phyloP scores from a whole-genome alignment of 2,888 invertebrate genomes.

The Oligia fasciuncula region DNA sequence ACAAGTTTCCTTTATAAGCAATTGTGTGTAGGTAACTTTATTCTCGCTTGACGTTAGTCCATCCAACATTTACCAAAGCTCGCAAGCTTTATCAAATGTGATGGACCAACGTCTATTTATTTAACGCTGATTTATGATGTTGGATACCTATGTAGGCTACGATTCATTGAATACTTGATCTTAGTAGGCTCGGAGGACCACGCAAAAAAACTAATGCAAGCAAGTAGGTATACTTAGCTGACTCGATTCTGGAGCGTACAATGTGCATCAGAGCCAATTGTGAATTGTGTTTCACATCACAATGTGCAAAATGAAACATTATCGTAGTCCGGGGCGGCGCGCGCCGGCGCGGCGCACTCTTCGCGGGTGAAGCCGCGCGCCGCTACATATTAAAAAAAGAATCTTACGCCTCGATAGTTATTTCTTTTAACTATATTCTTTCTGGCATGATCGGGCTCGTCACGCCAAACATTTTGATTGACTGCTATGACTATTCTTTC shows the following conservation, averaged over 20 bases:
- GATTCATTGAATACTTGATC: not conserved
- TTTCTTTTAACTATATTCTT: not conserved
- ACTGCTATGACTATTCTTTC: not conserved
- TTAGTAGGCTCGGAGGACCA: not conserved
- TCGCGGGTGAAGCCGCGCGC: not conserved
- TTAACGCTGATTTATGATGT: not conserved
- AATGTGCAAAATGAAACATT: constrained; percentile 2
- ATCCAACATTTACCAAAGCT: not conserved
- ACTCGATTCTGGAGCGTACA: not conserved
- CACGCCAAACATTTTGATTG: not conserved
- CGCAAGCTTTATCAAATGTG: not conserved
- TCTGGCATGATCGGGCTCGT: not conserved
- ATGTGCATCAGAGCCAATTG: not conserved
- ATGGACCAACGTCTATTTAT: not conserved
- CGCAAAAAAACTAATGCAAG: not conserved
- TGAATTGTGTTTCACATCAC: not conserved
- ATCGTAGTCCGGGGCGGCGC: not conserved
- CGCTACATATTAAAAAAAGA: not conserved
- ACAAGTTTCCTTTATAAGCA: constrained; percentile 6
- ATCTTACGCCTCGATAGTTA: not conserved
- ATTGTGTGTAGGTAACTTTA: not conserved
- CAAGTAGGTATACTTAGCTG: not conserved
- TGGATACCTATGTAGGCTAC: too few relatives aligned
- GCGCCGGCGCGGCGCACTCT: not conserved
- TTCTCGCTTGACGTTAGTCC: not conserved